Base-by-base conservation (phyloP, 2,888 invertebrate genomes). In the Phorcus lineatus region DNA sequence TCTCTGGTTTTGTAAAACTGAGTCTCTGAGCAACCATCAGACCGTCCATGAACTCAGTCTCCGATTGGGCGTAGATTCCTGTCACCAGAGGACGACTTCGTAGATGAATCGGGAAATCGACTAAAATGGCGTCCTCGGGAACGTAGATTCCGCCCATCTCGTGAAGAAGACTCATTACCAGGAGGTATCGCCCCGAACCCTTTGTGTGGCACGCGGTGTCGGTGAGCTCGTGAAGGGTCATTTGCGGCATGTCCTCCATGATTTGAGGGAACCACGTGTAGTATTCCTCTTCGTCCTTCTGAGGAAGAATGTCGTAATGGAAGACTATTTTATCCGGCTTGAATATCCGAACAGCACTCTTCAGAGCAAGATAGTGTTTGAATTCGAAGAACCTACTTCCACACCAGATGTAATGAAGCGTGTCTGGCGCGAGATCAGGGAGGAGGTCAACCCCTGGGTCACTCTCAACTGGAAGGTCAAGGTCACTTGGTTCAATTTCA, bases 361-460 rank as follows among this genome's bases (percentile, higher is more conserved):
- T 80, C 6, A 82, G 24, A 0, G 82, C 76, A 22, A 82, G 55
- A 54, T 82, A 82, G 47, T 82, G 75, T 54, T 78, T 76, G 74
- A 82, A 82, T 19, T 82, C 82, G 47, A 80, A 77, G 19, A 70
- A 74, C 13, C 82, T 57, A 17, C 75, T 31, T 0, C 80, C 79
- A 40, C 82, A 80, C 82, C 82, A 82, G 22, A 82, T 13, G 74
- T 80, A 82, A 52, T 82, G 82, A 1, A 82, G 52, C 9, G 67
- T 70, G 0, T 36, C 19, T 16, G 74, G 74, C 19, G 76, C 53
- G 6, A 55, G 53, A 16, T 55, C 54, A 6, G 76, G 55, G 6
- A 53, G 76, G 9, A 76, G 55, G 55, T 55, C 55, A 40, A 19
- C 40, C 55, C 13, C 40, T 16, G 70, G 70, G 28, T 77, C 66